Evolutionary conservation across 1,140 invertebrate species (phyloP), one percentile per base, ranked within the genome.

Genomic region (Drosophila pseudoobscura): DNA sequence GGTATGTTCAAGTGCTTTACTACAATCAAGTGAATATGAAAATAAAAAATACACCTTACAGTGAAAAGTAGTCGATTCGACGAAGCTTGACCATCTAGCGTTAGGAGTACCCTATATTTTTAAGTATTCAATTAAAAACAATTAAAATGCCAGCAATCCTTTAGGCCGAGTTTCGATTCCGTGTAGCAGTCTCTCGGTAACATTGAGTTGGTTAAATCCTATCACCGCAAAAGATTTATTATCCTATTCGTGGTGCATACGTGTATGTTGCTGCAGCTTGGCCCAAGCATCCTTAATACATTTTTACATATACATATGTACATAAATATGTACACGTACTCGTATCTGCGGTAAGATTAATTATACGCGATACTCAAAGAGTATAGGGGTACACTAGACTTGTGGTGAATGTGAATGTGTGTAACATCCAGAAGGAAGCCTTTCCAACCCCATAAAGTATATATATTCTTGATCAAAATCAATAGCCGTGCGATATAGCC

Each of bases 101-200:
- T 17, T 47, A 59, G 65, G 62, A 66, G 53, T 50, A 75, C 59
- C 54, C 66, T 66, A 22, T 61, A 66, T 72, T 78, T 78, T 31
- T 71, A 66, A 54, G 71, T 71, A 51, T 75, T 78, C 65, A 78
- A 78, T 72, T 72, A 78, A 62, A 78, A 78, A 65, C 72, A 71
- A 75, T 75, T 78, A 63, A 49, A 68, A 61, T 76, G 55, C 73
- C 74, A 68, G 47, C 59, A 46, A 55, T 45, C 72, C 46, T 59
- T 75, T 60, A 60, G 51, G 65, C 55, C 13, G 13, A 35, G 41
- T n/a, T 20, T 29, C 5, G 51, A 20, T 45, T 49, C 8, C 31
- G 55, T 31, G 31, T 47, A 50, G 13, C 62, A 22, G 35, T 51
- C 61, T 39, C 50, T 24, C 26, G 39, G 39, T 39, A 39, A 8